These are phyloP conservation scores for Zosterops japonicus DNA, from an alignment of 2,113 vertebrate species.

Conservation along the genomic window DNA sequence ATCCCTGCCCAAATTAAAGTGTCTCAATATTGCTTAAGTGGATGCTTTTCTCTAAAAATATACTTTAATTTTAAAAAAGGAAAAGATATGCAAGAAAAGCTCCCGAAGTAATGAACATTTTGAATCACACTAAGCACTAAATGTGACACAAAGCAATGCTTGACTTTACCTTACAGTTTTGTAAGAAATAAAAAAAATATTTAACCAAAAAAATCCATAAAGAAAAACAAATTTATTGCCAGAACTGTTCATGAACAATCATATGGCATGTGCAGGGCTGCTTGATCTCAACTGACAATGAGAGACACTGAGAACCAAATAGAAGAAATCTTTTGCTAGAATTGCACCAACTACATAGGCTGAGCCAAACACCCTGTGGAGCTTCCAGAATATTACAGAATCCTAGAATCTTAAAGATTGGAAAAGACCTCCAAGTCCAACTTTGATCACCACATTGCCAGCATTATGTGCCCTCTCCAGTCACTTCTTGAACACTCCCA, in stretches of 20 bases:
- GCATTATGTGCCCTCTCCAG: background rate
- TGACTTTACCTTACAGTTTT: background rate
- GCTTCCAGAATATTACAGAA: background rate
- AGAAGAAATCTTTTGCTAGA: background rate
- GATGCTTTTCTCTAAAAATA: constrained; percentile 23
- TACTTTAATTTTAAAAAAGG: background rate
- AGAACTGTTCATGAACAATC: background rate
- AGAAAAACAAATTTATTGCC: background rate
- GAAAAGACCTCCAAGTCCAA: background rate
- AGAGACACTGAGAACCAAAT: background rate
- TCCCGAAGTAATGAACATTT: background rate
- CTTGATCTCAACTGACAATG: background rate
- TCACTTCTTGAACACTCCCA: background rate
- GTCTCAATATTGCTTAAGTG: constrained; percentile 46
- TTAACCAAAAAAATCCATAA: background rate
- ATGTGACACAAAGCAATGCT: background rate
- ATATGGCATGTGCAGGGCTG: background rate
- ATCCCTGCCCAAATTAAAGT: constrained; percentile 54
- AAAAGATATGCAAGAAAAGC: background rate
- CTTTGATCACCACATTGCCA: background rate
- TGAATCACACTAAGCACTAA: background rate
- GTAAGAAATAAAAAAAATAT: background rate
- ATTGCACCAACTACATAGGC: background rate
- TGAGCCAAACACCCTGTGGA: background rate
- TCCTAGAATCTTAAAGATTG: background rate